Evolutionary conservation across 2,113 vertebrate species (phyloP).

Genomic region (Pyrgilauda ruficollis): DNA sequence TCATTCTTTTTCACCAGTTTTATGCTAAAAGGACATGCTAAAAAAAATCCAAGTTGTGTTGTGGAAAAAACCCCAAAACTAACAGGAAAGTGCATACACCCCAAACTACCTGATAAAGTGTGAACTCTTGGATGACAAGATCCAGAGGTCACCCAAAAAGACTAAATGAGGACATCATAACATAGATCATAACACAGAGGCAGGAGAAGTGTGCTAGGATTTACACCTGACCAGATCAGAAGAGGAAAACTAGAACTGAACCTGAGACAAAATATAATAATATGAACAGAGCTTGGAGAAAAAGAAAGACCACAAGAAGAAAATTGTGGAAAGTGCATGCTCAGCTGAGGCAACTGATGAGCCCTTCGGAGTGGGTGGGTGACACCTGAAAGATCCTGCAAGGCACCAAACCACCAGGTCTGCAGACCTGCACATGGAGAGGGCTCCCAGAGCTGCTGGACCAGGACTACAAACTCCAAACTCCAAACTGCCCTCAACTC

Average conservation of each 20-base stretch:
- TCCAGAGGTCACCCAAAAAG: neutral
- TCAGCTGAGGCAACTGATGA: neutral
- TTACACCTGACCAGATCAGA: neutral
- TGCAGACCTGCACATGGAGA: neutral
- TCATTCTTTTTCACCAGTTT: neutral
- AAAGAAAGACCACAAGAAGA: neutral
- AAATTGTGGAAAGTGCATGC: neutral
- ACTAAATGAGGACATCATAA: neutral
- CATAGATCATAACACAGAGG: neutral
- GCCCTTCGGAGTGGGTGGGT: fast-evolving
- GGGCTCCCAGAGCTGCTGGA: neutral
- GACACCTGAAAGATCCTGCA: neutral
- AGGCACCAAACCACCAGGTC: neutral
- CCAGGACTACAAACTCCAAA: neutral
- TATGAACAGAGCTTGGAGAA: neutral
- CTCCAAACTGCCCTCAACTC: fast-evolving
- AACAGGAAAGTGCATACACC: neutral
- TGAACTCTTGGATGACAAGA: neutral
- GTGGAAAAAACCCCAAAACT: fast-evolving
- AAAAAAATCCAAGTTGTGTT: neutral
- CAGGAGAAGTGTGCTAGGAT: neutral
- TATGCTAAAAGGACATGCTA: neutral
- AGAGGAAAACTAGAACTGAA: neutral
- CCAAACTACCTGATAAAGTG: neutral
- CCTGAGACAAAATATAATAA: fast-evolving